Evolutionary conservation across 2,113 vertebrate genomes (phyloP), one percentile per base, ranked within the genome.

Genomic region (Albula glossodonta): DNA sequence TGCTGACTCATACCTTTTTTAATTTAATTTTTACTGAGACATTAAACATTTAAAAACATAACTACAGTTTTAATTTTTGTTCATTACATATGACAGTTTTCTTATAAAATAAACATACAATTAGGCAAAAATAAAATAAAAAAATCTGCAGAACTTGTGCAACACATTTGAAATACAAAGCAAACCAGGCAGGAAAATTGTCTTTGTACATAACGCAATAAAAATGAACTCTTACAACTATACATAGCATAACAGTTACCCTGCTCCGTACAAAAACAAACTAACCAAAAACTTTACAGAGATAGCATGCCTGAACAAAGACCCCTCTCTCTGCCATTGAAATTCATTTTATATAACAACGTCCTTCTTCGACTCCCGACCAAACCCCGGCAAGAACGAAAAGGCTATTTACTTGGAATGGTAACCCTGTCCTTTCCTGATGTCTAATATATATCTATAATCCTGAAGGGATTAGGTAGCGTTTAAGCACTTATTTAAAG

Each of bases 21-120:
- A 96, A 96, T 95, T 89, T 89, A 89, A 92, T 92, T 94, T 98
- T 96, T 97, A 96, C 95, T 96, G 95, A 96, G 94, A 97, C 96
- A 96, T 96, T 94, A 95, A 94, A 95, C 97, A 95, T 97, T 97
- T 96, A 96, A 97, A 98, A 97, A 97, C 96, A 95, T 96, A 97
- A 97, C 94, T 96, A 98, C 97, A 96, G 93, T 95, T 96, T 94
- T 93, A 96, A 96, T 97, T 96, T 97, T 96, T 97, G 93, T 97
- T 97, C 96, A 97, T 96, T 96, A 96, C 96, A 95, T 95, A 95
- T 96, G 95, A 97, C 96, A 95, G 92, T 96, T 95, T 96, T 95
- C 95, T 95, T 95, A 95, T 94, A 95, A 95, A 96, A 96, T 95
- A 95, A 97, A 96, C 94, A 96, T 96, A 97, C 94, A 96, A 97